Base-by-base conservation (phyloP, 2,113 vertebrate genomes). In the Camelus dromedarius region DNA sequence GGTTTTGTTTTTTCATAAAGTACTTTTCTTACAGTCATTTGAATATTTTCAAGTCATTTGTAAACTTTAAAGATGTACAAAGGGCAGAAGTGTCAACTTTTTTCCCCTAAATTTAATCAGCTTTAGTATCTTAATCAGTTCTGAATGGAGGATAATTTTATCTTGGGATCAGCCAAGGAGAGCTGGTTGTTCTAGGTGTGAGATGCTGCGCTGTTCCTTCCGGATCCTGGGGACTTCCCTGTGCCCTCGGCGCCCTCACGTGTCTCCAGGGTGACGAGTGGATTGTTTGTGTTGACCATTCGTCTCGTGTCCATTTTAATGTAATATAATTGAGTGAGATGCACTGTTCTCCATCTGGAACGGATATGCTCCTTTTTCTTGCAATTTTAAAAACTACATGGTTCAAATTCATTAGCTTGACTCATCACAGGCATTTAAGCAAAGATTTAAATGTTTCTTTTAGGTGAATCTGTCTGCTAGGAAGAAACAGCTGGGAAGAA, bases 31-130 rank as follows among this genome's bases (percentile, higher is more conserved):
- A n/a, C 10, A 54, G 4, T 79, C 18, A 28, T 84, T 79, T 83
- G 75, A 66, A 50, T 84, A 54, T 13, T 54, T 94, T 91, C 38
- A 88, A 50, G 64, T 69, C 14, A 64, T 46, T 58, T 97, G 28
- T 92, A 84, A 89, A 67, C 42, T 69, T 95, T 70, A n/a, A 89
- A 89, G 66, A 75, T 67, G 79, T 56, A 52, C 89, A 86, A 52
- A 96, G 38, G n/a, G 16, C 28, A 80, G 77, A 67, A 90, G n/a
- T 60, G 6, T 30, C 58, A 64, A 77, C 42, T 32, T n/a, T 22
- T 30, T 58, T 67, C 6, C 13, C 56, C 38, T 42, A n/a, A 92
- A 32, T 87, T 14, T 75, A 48, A 30, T 54, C 42, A 32, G 35
- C 58, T 60, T 3, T 7, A 8, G 11, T 16, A 7, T 67, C n/a